Percentiles rank a stretch among this genome's conserved stretches.
Conservation (phyloP, 2,888 invertebrate genomes). For the Sphaeridia pumilis region DNA sequence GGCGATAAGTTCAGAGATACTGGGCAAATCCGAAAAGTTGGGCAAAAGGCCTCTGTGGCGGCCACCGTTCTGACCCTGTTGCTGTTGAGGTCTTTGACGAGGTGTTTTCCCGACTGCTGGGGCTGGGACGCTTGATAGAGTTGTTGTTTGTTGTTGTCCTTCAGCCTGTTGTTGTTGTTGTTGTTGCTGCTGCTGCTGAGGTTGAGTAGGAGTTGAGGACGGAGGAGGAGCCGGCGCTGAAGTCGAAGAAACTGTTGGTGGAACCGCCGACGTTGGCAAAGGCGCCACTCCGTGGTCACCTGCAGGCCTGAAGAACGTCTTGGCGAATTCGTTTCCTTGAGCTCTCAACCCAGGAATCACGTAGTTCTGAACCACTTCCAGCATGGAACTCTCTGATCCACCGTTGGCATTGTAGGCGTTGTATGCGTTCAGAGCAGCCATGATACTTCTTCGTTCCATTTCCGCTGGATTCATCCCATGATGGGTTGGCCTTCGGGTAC, state of each 20-base stretch:
- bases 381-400: slow-evolving; percentile 2
- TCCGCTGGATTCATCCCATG: too few relatives aligned
- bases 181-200: too few relatives aligned
- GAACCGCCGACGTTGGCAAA: not conserved
- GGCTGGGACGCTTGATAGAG: not conserved
- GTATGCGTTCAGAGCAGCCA: not conserved
- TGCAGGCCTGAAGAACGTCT: slow-evolving; percentile 4
- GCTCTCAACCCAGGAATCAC: not conserved
- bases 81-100: not conserved
- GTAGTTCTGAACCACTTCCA: slow-evolving; percentile 12
- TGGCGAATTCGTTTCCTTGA: slow-evolving; percentile 10
- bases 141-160: slow-evolving; percentile 6
- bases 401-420: slow-evolving; percentile 8
- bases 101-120: slow-evolving; percentile 3
- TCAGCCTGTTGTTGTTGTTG: slow-evolving; percentile 6
- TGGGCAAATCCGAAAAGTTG: not conserved
- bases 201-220: not conserved
- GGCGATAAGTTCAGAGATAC: not conserved
- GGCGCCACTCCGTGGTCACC: not conserved
- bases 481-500: not conserved
- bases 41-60: not conserved
- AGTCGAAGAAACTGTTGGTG: not conserved
- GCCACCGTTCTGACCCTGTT: not conserved
- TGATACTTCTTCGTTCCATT: not conserved
- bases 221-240: too few relatives aligned